Conservation (phyloP, 2,888 invertebrate species). For the Notodonta ziczac region DNA sequence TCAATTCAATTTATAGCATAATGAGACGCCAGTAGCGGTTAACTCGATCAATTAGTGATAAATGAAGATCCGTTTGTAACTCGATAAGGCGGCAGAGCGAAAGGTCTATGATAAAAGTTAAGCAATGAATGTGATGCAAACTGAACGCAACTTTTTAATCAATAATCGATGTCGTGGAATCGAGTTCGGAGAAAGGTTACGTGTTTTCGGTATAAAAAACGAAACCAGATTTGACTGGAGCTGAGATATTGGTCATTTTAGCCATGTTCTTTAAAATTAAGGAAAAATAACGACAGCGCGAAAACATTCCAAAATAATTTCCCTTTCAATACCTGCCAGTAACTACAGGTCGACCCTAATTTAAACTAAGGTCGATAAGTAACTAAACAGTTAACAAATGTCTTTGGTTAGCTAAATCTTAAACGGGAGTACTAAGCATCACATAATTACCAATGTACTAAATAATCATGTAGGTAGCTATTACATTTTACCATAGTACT, state of each 20-base stretch:
- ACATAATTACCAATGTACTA: too few species aligned
- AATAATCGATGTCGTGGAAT: conserved; percentile 42
- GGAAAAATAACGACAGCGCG: background rate
- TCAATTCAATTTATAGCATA: conserved; percentile 45
- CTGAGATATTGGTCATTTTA: background rate
- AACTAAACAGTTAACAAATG: too few species aligned
- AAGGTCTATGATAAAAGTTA: conserved; percentile 43
- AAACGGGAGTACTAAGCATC: too few species aligned
- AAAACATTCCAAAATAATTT: background rate
- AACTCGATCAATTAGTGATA: conserved; percentile 30
- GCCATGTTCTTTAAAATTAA: background rate
- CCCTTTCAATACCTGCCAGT: too few species aligned
- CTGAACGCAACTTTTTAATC: conserved; percentile 41
- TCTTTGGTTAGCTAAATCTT: too few species aligned
- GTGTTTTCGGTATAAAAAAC: conserved; percentile 28
- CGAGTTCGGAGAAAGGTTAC: conserved; percentile 35
- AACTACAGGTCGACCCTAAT: too few species aligned
- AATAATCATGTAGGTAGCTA: too few species aligned
- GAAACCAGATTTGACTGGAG: conserved; percentile 17
- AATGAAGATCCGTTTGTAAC: conserved; percentile 37
- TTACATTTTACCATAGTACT: too few species aligned
- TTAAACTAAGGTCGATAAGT: too few species aligned
- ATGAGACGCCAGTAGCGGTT: conserved; percentile 20
- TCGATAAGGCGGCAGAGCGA: conserved; percentile 44
- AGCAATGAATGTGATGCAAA: conserved; percentile 49